Base-by-base conservation (phyloP, 1,140 invertebrate species). In the Rhagoletis zephyria region DNA sequence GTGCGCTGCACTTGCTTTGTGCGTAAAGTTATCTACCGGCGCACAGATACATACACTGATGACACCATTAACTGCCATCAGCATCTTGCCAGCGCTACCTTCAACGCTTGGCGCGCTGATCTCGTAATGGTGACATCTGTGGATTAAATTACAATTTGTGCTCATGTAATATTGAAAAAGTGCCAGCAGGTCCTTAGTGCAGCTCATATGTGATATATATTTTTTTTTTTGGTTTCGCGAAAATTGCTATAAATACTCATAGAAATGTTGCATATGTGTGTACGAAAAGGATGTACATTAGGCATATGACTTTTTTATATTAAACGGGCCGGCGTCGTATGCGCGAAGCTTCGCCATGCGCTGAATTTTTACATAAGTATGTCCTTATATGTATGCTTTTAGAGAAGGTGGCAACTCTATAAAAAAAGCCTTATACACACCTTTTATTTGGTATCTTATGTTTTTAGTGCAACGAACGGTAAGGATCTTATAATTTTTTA, bases 61-160 rank as follows among this genome's bases (percentile, higher is more conserved):
- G 40, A 19, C 48, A 87, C 63, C 42, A 63, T 42, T 40, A 59
- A 85, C 77, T 85, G 19, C 14, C 63, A 85, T 51, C 4, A 45
- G 30, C 40, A 81, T 56, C 14, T 59, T 19, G 14, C 12, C 59
- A 30, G 4, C 61, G 64, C 40, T n/a, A 70, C 3, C 45, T 40
- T 10, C 10, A 42, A 51, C 67, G 40, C 10, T 30, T 40, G 67
- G 59, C 14, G 85, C 77, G 16, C 87, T 90, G 91, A 91, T 91
- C 74, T 81, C 90, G 90, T 89, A 92, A 92, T 92, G 90, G 91
- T 92, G 91, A 92, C 91, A 92, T 92, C 91, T 92, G 91, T 92
- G 91, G 91, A 92, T 92, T 92, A 92, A 92, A 92, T 92, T 92
- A 92, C 91, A 92, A 92, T 92, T 92, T 92, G 91, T 90, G 91